Evolutionary conservation across 2,888 invertebrate species (phyloP), one percentile per base, ranked within the genome.

Genomic region (Cataglyphis albicans): DNA sequence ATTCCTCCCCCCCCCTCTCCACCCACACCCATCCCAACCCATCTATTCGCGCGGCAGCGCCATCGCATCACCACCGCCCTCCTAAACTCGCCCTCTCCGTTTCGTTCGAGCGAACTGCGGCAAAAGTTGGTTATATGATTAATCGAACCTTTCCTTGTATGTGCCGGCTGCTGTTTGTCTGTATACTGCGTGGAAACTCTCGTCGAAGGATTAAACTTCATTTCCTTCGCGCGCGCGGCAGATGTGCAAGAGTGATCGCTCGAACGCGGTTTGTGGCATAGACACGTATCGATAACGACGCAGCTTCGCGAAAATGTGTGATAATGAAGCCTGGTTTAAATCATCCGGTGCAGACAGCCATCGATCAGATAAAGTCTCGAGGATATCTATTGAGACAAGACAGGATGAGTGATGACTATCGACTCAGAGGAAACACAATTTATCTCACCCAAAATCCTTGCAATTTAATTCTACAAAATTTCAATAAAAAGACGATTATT

Each of bases 111-210:
- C 52, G 52, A 70, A 78, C 90, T 80, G 75, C 84, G 84, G 86
- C 84, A 85, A 88, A 89, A 90, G 90, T 90, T 89, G 89, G 84
- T 85, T 68, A 76, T 87, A 90, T 90, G 90, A 90, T 90, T 90
- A 90, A 90, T 90, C 86, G 90, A 88, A 86, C 72, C 86, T 87
- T 82, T 87, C 85, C 59, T 35, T 35, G 35, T 35, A 6, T 35
- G 35, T 64, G 38, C 52, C 21, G 61, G 61, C 73, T 67, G 52
- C 32, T 68, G 44, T 52, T n/a, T 76, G 76, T 68, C 25, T 76
- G 29, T 67, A 67, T 38, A n/a, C 52, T n/a, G 48, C 67, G 70
- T 44, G 59, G 44, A 55, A 57, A 70, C 83, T 84, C 86, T 74
- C 70, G 74, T 82, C 73, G 29, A 80, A 83, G 88, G 84, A 89